Evolutionary conservation across 1,140 invertebrate species (phyloP), one percentile per base, ranked within the genome.

Genomic region (Latrodectus geometricus): DNA sequence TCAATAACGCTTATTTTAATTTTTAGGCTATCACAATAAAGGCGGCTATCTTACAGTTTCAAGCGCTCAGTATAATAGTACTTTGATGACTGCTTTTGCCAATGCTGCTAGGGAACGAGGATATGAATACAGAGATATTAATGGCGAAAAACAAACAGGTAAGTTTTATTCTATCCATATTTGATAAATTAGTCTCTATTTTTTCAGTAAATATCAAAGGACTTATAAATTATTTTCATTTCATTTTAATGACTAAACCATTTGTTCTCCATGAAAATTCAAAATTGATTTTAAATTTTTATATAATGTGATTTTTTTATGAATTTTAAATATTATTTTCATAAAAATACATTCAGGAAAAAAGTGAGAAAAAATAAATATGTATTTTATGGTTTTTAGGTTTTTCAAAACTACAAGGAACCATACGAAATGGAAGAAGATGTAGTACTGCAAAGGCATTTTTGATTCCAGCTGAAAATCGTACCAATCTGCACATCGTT

Each of bases 391-490:
- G 5, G 1, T 1, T 3, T 35, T 35, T 21, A 81, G 86, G 88
- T 17, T 88, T 88, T 48, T 86, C 61, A 9, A 79, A 56, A 20
- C 66, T 94, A 1, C 97, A 97, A 92, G 97, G 95, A 14, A 98
- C 96, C 0, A 95, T 96, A 75, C 93, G 95, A 82, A 66, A 87
- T 54, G 97, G 97, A 0, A 95, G 94, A 61, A 92, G 97, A 4
- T 98, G 97, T 90, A 97, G 96, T 15, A 96, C 96, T 0, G 94
- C 96, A 0, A 96, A 96, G 91, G 97, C 96, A 0, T 98, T 98
- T 89, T 91, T 99, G 0, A 91, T 96, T 87, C 96, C 97, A 88
- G 89, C 91, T 72, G 92, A 95, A 61, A 91, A 96, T 7, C 92
- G 97, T 3, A 93, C 93, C 23, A 99, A 99, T 90, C 92, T 99